These are phyloP conservation scores for Nycticryphes semicollaris DNA, from an alignment of 2,113 vertebrate species.

Conservation along the genomic window DNA sequence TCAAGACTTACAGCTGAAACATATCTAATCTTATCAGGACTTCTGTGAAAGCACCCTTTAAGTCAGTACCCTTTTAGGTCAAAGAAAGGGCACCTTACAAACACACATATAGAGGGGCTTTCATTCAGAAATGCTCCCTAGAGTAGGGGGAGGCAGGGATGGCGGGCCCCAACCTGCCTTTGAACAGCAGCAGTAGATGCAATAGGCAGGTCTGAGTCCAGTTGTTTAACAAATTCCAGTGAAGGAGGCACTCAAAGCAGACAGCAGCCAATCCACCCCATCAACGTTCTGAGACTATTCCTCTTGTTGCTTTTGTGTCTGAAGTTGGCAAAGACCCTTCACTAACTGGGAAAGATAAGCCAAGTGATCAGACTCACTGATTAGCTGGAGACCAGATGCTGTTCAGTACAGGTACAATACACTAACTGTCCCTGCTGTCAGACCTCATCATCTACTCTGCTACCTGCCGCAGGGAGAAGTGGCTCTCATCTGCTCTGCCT, in stretches of 20 bases:
- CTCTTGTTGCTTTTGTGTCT: background rate
- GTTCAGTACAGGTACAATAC: background rate
- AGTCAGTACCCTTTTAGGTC: conserved; percentile 27
- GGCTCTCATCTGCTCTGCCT: background rate
- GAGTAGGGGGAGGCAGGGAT: background rate
- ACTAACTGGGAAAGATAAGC: background rate
- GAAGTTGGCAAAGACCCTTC: background rate
- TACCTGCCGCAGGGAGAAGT: background rate
- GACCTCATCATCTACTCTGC: background rate
- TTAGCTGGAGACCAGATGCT: background rate
- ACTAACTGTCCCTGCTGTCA: background rate
- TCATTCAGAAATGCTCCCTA: conserved; percentile 22
- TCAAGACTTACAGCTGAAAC: conserved; percentile 22
- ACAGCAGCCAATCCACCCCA: background rate
- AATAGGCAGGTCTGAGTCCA: background rate
- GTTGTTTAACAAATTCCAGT: background rate
- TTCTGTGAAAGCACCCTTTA: conserved; percentile 58
- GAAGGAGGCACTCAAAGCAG: conserved; percentile 42
- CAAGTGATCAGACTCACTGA: background rate
- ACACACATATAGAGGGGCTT: conserved; percentile 39
- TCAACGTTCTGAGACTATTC: background rate
- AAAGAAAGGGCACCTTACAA: conserved; percentile 53
- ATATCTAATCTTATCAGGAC: conserved; percentile 57
- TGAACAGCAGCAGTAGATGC: conserved; percentile 14
- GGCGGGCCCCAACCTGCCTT: background rate